Evolutionary conservation across 2,797 vertebrate species (phyloP).

Genomic region (Orestias chungarensis): DNA sequence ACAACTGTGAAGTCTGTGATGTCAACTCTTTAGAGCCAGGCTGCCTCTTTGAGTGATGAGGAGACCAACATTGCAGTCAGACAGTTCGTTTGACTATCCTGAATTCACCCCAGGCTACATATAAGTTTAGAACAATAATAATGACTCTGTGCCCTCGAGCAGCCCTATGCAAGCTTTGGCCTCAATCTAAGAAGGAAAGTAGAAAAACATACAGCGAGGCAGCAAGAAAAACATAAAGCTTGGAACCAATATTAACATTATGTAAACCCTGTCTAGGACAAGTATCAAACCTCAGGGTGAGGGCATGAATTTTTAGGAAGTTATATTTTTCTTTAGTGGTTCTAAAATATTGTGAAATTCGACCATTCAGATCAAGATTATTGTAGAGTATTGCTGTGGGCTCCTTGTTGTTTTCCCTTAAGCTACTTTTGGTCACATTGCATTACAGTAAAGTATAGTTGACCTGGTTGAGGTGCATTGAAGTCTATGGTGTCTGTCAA

Average conservation of each 20-base stretch:
- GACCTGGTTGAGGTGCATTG: not conserved
- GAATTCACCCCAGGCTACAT: constrained; percentile 23
- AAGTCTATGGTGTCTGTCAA: not conserved
- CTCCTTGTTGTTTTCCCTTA: not conserved
- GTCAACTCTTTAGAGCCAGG: constrained; percentile 10
- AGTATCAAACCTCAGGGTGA: not conserved
- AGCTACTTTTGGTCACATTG: not conserved
- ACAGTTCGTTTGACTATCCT: constrained; percentile 1
- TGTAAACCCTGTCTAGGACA: not conserved
- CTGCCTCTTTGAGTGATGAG: constrained; percentile 31
- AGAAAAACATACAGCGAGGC: constrained; percentile 8
- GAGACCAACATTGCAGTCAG: constrained; percentile 19
- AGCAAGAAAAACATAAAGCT: not conserved
- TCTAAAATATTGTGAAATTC: not conserved
- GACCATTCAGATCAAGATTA: not conserved
- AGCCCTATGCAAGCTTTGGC: constrained; percentile 21
- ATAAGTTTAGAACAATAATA: constrained; percentile 30
- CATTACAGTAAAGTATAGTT: not conserved
- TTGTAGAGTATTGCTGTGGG: not conserved
- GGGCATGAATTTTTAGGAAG: not conserved
- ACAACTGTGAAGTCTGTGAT: constrained; percentile 4
- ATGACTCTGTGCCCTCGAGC: constrained; percentile 16
- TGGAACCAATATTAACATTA: not conserved
- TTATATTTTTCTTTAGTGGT: not conserved
- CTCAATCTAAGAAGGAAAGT: constrained; percentile 15